These are phyloP conservation scores for Mesitornis unicolor DNA, from an alignment of 2,113 vertebrate genomes.

Conservation along the genomic window DNA sequence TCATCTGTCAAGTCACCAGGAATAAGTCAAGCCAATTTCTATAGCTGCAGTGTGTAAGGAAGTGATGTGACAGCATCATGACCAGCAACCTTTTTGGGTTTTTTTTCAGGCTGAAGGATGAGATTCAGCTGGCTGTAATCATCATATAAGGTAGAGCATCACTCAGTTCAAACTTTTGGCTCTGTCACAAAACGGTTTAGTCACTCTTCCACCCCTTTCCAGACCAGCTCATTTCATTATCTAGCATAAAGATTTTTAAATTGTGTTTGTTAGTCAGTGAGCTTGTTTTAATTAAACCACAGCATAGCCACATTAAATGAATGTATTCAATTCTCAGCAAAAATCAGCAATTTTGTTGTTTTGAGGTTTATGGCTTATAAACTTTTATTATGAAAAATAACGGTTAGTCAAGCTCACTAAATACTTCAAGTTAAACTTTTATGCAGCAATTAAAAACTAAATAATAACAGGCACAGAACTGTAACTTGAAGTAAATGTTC, in stretches of 20 bases:
- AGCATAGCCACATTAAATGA: slow-evolving; percentile 1
- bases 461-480: neutral
- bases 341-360: slow-evolving; percentile 12
- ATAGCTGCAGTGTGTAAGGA: neutral
- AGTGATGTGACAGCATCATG: neutral
- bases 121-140: neutral
- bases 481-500: neutral
- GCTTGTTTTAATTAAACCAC: slow-evolving; percentile 20
- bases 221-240: slow-evolving; percentile 20
- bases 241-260: slow-evolving; percentile 11
- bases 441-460: neutral
- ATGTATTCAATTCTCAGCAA: neutral
- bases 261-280: slow-evolving; percentile 7
- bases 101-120: neutral
- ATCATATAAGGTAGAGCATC: neutral
- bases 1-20: neutral
- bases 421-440: slow-evolving; percentile 6
- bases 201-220: neutral
- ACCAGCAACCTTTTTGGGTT: neutral
- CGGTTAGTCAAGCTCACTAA: slow-evolving; percentile 4
- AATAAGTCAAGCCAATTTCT: neutral
- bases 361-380: neutral
- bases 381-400: slow-evolving; percentile 24
- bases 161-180: neutral
- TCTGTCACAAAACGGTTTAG: neutral